Percentiles rank a stretch among this genome's conserved stretches.
These are phyloP conservation scores for Phylloscopus collybita DNA, from an alignment of 2,797 vertebrate genomes.

Conservation along the genomic window DNA sequence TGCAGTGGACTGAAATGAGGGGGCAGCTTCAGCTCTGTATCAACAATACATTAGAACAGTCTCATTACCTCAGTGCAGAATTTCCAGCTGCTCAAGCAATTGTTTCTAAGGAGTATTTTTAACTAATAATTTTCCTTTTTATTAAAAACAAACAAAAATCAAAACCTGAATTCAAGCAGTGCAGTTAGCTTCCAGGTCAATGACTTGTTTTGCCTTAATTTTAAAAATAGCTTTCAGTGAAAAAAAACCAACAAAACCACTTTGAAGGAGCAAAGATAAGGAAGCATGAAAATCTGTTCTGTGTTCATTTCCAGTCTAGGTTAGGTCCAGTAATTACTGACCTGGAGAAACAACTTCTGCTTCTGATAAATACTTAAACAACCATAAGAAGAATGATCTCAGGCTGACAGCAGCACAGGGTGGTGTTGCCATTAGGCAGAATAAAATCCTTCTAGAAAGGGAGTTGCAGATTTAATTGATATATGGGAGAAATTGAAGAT, in stretches of 20 bases:
- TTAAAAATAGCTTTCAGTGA: neutral
- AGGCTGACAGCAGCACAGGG: neutral
- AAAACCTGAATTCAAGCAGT: neutral
- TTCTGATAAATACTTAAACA: constrained; percentile 44
- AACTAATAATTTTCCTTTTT: neutral
- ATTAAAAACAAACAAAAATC: neutral
- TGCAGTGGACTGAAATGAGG: neutral
- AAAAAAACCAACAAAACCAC: neutral
- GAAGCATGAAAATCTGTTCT: neutral
- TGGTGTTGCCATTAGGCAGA: neutral
- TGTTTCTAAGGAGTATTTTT: neutral
- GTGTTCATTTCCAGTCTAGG: neutral
- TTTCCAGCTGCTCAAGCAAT: neutral
- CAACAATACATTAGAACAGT: neutral
- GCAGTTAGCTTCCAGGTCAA: neutral
- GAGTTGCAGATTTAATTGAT: neutral
- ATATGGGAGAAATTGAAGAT: neutral
- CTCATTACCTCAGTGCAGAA: neutral
- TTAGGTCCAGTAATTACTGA: constrained; percentile 1
- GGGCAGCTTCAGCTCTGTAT: neutral
- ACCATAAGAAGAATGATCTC: neutral
- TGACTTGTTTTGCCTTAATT: neutral
- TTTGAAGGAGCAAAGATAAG: neutral
- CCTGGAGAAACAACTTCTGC: constrained; percentile 29
- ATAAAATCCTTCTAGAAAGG: neutral